phyloP scores from a whole-genome alignment of 1,140 invertebrate species.

The Macrobrachium nipponense region DNA sequence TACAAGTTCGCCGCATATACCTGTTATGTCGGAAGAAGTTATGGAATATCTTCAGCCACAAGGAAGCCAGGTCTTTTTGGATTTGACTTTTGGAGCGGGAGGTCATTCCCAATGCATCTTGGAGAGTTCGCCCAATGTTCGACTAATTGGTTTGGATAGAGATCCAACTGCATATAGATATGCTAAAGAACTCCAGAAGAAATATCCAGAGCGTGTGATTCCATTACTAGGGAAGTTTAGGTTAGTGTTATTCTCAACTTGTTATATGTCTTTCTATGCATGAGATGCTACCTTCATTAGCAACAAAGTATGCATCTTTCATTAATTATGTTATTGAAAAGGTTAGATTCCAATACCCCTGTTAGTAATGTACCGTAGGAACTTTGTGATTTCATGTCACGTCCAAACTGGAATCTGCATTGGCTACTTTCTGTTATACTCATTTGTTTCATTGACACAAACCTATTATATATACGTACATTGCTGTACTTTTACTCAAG shows the following conservation, averaged over 20 bases:
- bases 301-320: not conserved
- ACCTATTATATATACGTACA: too few relatives aligned
- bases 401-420: too few relatives aligned
- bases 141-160: slow-evolving; percentile 38
- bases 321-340: too few relatives aligned
- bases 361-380: too few relatives aligned
- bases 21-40: slow-evolving; percentile 49
- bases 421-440: too few relatives aligned
- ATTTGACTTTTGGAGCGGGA: slow-evolving; percentile 46
- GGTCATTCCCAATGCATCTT: slow-evolving; percentile 33
- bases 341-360: too few relatives aligned
- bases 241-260: not conserved
- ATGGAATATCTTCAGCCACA: slow-evolving; percentile 26
- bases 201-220: slow-evolving; percentile 32
- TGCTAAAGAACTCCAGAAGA: slow-evolving; percentile 33
- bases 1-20: slow-evolving; percentile 9
- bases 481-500: too few relatives aligned
- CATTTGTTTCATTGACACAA: too few relatives aligned
- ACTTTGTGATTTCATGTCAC: too few relatives aligned
- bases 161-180: slow-evolving; percentile 27
- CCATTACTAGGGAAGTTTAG: slow-evolving; percentile 46
- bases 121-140: slow-evolving; percentile 6
- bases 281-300: not conserved
- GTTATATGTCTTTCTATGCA: not conserved
- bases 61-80: slow-evolving; percentile 21